Evolutionary conservation across 2,797 vertebrate genomes (phyloP).

Genomic region (Antennarius maculatus): DNA sequence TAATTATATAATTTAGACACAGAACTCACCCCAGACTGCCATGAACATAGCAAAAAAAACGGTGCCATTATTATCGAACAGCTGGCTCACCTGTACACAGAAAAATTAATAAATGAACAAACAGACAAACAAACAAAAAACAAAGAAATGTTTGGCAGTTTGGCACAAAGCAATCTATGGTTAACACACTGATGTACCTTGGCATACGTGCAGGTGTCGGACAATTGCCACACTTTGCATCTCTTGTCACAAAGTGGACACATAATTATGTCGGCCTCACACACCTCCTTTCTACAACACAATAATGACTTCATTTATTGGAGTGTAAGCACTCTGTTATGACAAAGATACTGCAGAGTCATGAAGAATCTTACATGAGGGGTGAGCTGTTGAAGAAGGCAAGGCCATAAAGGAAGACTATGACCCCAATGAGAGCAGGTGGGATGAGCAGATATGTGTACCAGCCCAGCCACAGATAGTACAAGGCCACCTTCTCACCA

Average conservation of each 20-base stretch:
- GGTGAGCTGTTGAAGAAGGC: conserved; percentile 84
- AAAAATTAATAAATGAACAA: neutral
- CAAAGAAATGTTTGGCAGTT: neutral
- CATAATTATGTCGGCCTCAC: conserved; percentile 85
- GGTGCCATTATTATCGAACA: conserved; percentile 93
- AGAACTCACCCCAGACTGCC: conserved; percentile 94
- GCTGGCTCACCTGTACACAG: conserved; percentile 85
- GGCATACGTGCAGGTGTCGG: conserved; percentile 90
- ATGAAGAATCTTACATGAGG: conserved; percentile 85
- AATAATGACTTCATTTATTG: conserved; percentile 2
- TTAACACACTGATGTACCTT: conserved; percentile 81
- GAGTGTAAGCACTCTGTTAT: neutral
- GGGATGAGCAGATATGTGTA: conserved; percentile 89
- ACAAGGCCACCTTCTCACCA: conserved; percentile 94
- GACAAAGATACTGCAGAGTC: neutral
- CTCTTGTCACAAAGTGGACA: conserved; percentile 91
- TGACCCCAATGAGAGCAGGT: conserved; percentile 81
- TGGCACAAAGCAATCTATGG: neutral
- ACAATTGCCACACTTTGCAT: conserved; percentile 88
- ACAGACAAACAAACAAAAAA: conserved; percentile 6
- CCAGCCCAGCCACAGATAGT: conserved; percentile 95
- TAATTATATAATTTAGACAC: neutral
- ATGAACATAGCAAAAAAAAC: conserved; percentile 93
- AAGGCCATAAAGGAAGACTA: conserved; percentile 86
- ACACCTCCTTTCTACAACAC: conserved; percentile 89